A percentile compares a stretch with the other conserved stretches of the same genome.
Conservation (phyloP, 2,113 vertebrate species). For the Setophaga kirtlandii region DNA sequence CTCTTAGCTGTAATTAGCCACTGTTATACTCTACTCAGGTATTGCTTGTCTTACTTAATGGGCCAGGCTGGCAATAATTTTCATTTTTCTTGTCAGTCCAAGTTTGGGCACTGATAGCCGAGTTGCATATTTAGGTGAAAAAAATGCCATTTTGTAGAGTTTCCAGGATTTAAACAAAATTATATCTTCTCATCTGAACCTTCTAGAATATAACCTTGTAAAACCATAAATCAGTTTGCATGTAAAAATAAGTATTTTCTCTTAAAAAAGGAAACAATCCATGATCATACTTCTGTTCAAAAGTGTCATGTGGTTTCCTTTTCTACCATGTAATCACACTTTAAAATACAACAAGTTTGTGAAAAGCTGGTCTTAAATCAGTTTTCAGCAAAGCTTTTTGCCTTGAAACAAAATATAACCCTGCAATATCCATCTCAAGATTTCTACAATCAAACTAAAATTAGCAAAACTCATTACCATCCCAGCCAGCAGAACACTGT, state of each 20-base stretch:
- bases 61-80: not conserved
- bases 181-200: not conserved
- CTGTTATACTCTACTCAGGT: not conserved
- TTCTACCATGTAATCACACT: not conserved
- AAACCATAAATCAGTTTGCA: not conserved
- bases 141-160: not conserved
- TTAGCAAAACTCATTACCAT: slow-evolving; percentile 16
- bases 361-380: not conserved
- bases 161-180: not conserved
- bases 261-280: not conserved
- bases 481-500: slow-evolving; percentile 23
- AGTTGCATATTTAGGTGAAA: not conserved
- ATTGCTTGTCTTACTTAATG: not conserved
- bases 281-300: not conserved
- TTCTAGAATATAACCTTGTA: not conserved
- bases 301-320: not conserved
- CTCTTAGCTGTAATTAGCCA: not conserved
- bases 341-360: not conserved
- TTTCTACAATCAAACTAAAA: slow-evolving; percentile 35
- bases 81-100: not conserved
- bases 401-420: not conserved
- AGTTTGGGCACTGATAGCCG: not conserved
- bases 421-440: not conserved
- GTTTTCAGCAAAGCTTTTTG: slow-evolving; percentile 4
- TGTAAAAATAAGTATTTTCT: not conserved